Conservation (phyloP, 2,888 invertebrate species). For the Ischnura elegans region DNA sequence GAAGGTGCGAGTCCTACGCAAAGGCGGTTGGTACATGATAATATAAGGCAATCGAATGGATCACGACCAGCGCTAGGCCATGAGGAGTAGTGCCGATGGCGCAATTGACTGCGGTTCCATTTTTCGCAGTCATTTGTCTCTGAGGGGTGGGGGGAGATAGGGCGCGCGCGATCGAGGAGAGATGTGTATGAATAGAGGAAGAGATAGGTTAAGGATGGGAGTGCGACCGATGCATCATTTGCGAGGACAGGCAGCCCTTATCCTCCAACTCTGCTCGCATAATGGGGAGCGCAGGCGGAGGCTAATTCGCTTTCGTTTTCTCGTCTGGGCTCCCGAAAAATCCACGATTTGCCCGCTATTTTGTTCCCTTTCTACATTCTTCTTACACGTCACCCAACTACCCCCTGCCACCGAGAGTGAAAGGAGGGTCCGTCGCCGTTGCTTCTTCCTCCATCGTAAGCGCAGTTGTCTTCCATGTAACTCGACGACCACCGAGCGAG, state of each 20-base stretch:
- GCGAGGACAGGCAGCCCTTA: conserved; percentile 25
- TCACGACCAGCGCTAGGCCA: too few relatives aligned
- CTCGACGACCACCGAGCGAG: not conserved
- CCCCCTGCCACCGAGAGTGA: not conserved
- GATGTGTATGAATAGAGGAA: not conserved
- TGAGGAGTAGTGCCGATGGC: conserved; percentile 15
- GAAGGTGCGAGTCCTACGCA: too few relatives aligned
- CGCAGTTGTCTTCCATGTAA: not conserved
- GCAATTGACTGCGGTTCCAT: conserved; percentile 17
- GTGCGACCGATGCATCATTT: conserved; percentile 42
- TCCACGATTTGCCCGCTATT: conserved; percentile 28
- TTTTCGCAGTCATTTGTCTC: conserved; percentile 56
- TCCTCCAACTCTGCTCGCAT: not conserved
- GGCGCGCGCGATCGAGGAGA: not conserved
- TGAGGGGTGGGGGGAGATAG: not conserved
- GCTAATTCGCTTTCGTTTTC: conserved; percentile 56
- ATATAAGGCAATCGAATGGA: too few relatives aligned
- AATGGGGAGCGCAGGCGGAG: not conserved
- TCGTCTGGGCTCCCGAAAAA: conserved; percentile 45
- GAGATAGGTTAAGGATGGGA: too few relatives aligned
- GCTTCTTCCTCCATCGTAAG: too few relatives aligned
- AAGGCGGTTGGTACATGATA: too few relatives aligned
- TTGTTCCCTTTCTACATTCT: not conserved
- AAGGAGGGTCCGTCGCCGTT: not conserved
- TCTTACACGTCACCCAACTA: not conserved